Conservation (phyloP, 2,797 vertebrate species). For the Pangasius macronema region DNA sequence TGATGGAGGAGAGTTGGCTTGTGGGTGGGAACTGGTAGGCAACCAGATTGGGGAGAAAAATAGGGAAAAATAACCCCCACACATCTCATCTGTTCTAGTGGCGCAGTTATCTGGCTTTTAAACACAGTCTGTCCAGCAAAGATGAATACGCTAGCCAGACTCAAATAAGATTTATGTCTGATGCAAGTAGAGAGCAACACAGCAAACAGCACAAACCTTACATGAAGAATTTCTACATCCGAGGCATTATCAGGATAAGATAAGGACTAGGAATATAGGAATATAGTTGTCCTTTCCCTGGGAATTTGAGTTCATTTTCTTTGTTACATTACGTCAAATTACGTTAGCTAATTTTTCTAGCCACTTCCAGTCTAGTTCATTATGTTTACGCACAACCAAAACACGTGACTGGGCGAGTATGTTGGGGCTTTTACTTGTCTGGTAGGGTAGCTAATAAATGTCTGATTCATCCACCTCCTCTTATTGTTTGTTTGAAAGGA, state of each 20-base stretch:
- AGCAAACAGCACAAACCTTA: neutral
- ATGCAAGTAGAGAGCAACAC: conserved; percentile 1
- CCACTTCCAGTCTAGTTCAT: neutral
- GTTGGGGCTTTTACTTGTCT: neutral
- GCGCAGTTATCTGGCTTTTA: neutral
- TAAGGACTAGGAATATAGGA: neutral
- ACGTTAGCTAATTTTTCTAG: too few species aligned
- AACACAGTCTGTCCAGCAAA: neutral
- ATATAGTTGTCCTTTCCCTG: neutral
- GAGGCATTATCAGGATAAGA: neutral
- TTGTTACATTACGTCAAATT: neutral
- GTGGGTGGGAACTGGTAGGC: neutral
- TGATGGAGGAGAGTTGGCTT: neutral
- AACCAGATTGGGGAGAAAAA: neutral
- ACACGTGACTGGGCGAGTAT: neutral
- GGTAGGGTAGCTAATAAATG: neutral
- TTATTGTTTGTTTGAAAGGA: neutral
- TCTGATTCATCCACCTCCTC: neutral
- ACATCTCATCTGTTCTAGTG: neutral
- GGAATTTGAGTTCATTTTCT: neutral
- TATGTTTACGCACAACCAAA: neutral
- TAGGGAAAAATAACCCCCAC: neutral
- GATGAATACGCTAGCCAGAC: neutral
- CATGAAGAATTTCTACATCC: neutral
- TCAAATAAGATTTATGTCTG: neutral